Percentiles rank a stretch among this genome's conserved stretches.
Conservation (phyloP, 2,113 vertebrate species). For the Lota lota region DNA sequence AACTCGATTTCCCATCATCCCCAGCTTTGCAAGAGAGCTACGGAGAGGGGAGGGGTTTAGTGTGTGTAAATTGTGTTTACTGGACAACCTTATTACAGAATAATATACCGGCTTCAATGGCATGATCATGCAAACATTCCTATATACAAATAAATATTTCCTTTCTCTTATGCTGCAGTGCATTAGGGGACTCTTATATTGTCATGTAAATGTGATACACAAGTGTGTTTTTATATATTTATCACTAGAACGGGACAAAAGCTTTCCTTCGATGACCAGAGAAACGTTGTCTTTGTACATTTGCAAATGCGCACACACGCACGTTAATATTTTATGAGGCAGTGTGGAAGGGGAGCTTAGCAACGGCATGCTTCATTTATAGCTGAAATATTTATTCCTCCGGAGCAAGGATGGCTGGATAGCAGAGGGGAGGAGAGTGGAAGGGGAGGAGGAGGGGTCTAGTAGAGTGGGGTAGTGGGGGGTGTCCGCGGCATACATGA, state of each 20-base stretch:
- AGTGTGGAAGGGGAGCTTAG: slow-evolving; percentile 35
- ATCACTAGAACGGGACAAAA: too few relatives aligned
- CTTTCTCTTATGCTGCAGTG: too few relatives aligned
- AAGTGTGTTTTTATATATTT: too few relatives aligned
- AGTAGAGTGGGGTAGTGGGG: neutral
- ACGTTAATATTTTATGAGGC: slow-evolving; percentile 42
- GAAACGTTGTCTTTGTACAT: too few relatives aligned
- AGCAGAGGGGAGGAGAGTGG: neutral
- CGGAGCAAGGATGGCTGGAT: slow-evolving; percentile 5
- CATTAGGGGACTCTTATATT: too few relatives aligned
- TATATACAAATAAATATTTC: too few relatives aligned
- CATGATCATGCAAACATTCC: neutral
- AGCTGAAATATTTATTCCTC: slow-evolving; percentile 65
- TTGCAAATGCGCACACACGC: slow-evolving; percentile 6
- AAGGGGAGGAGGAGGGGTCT: too few relatives aligned
- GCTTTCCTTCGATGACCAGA: too few relatives aligned
- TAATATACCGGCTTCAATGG: neutral
- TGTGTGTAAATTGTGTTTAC: slow-evolving; percentile 13
- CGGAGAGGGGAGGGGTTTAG: neutral
- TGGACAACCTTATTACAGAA: too few relatives aligned
- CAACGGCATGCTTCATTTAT: slow-evolving; percentile 36
- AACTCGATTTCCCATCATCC: too few relatives aligned
- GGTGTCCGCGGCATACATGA: slow-evolving; percentile 28
- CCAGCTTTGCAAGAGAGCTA: too few relatives aligned
- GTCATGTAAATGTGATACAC: too few relatives aligned